Evolutionary conservation across 2,888 invertebrate genomes (phyloP), one percentile per base, ranked within the genome.

Genomic region (Trachelus iudaicus): DNA sequence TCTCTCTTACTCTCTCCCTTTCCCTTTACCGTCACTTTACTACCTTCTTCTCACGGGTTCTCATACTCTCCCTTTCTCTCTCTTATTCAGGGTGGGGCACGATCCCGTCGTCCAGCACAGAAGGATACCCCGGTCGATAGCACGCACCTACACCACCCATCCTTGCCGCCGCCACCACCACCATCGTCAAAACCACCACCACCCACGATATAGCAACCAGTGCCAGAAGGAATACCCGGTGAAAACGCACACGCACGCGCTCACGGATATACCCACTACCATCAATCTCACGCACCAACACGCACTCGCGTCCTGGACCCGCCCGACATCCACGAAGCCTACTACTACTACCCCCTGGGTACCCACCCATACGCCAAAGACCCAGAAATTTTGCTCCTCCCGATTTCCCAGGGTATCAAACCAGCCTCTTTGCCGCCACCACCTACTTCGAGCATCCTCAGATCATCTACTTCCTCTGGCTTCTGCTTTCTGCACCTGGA

Each of bases 101-200:
- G 77, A 34, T 68, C 40, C 83, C 80, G 83, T 82, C 69, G 75
- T 77, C 81, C 80, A 74, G 75, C 76, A 83, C 83, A 81, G 84
- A 86, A 87, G 85, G 87, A 88, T 86, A 87, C 86, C 84, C 88
- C 88, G 89, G 88, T 89, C 89, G 89, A 89, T 89, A 89, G 81
- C 85, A 89, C 89, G 89, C 89, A 89, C 86, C 84, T 85, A 84
- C 82, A 82, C 81, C 83, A 56, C 56, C 56, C 23, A 56, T 56
- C 56, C 56, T 23, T 6, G 23, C 56, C 31, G n/a, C n/a, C 23
- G 9, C 56, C 56, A 9, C 56, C 15, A 40, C 40, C 40, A 40
- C 40, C 40, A 40, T 4, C 37, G 15, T 37, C 37, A 37, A 15
- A 37, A 40, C 9, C 23, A 56, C 2, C 56, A 23, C 15, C 40